Base-by-base conservation (phyloP, 2,888 invertebrate species). In the Apotomis turbidana region DNA sequence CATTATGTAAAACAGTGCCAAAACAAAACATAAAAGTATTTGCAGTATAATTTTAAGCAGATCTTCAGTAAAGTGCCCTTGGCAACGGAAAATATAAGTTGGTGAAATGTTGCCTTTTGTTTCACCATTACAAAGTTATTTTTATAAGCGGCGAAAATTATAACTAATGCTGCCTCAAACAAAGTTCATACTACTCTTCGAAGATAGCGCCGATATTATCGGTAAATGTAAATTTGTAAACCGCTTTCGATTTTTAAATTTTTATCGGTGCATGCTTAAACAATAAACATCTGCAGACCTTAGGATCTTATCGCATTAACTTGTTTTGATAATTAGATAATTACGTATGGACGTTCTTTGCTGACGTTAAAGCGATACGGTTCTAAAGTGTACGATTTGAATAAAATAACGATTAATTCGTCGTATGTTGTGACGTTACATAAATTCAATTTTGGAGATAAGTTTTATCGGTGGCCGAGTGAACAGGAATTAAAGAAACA, bases 381-480 rank as follows among this genome's bases (percentile, higher is more conserved):
- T 51, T 51, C 49, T 49, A 49, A 49, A 9, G 9, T 44, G 13
- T 41, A 27, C 52, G 49, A 70, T 75, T 75, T 58, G 74, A 75
- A 75, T 75, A 75, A 75, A 75, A 75, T 71, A 68, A 75, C 75
- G 61, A 75, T 75, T 73, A 75, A 74, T 71, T 44, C 67, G 51
- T 61, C 71, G 71, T 71, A 68, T 71, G 71, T 68, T 71, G 71
- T 71, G 71, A 71, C 66, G 44, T 63, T 62, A 55, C 58, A 52
- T 59, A 64, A 71, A 68, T 71, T 68, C 67, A 71, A 68, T 71
- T 70, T 71, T 49, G 62, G 44, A 61, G 67, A 71, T 71, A 68
- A 67, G 51, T 44, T 55, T 68, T 46, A 59, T 66, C 9, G 60
- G 66, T 55, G 61, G 71, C 51, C 49, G 52, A 59, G 66, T 27